Conservation (phyloP, 2,888 invertebrate species). For the Suillia variegata region DNA sequence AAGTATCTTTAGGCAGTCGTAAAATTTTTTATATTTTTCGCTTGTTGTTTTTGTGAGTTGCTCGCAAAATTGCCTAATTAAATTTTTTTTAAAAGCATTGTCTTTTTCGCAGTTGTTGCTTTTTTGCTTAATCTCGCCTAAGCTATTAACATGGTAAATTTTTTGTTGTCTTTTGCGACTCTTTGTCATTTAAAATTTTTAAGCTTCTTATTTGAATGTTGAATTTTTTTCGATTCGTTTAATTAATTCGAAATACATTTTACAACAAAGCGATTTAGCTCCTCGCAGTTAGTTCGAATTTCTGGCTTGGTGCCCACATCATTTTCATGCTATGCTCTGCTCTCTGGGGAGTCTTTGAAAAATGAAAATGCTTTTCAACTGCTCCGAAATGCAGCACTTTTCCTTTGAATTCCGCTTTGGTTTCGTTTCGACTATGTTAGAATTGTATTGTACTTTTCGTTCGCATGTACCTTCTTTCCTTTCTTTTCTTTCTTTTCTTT, state of each 20-base stretch:
- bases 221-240: constrained; percentile 1
- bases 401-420: too few species aligned
- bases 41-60: neutral
- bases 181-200: constrained; percentile 19
- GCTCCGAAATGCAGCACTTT: too few species aligned
- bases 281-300: neutral
- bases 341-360: constrained; percentile 1
- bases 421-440: too few species aligned
- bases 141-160: too few species aligned
- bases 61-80: constrained; percentile 12
- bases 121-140: neutral
- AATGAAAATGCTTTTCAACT: neutral
- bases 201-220: constrained; percentile 20
- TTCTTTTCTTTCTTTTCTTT: too few species aligned
- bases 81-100: constrained; percentile 22
- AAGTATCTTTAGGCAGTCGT: neutral
- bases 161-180: constrained; percentile 1
- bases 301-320: neutral
- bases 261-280: neutral
- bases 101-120: constrained; percentile 5
- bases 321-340: neutral
- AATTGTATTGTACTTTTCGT: too few species aligned
- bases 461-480: too few species aligned
- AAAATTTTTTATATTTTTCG: neutral
- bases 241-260: neutral